phyloP scores from a whole-genome alignment of 1,140 invertebrate genomes.

The Hyposmocoma kahamanoa region DNA sequence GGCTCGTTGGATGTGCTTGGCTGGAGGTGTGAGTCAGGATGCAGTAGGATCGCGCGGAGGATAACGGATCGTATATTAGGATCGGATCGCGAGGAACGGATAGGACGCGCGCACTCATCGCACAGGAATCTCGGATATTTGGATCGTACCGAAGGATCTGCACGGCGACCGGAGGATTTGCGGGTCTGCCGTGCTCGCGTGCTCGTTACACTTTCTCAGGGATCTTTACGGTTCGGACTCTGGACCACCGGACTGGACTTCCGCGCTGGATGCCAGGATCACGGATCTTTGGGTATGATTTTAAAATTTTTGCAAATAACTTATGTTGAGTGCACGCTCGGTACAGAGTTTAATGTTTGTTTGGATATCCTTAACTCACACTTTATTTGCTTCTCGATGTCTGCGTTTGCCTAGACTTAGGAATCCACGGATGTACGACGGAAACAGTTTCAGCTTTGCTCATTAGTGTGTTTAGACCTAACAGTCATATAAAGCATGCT shows the following conservation, averaged over 20 bases:
- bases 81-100: slow-evolving; percentile 22
- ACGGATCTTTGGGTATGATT: slow-evolving; percentile 63
- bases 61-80: slow-evolving; percentile 6
- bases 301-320: slow-evolving; percentile 62
- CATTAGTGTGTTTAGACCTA: slow-evolving; percentile 42
- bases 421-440: slow-evolving; percentile 10
- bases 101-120: slow-evolving; percentile 15
- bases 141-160: slow-evolving; percentile 43
- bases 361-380: slow-evolving; percentile 56
- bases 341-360: slow-evolving; percentile 45
- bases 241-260: slow-evolving; percentile 16
- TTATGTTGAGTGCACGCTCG: slow-evolving; percentile 65
- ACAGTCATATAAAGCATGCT: slow-evolving; percentile 44
- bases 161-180: no score
- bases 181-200: slow-evolving; percentile 12
- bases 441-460: slow-evolving; percentile 29
- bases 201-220: not conserved
- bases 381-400: slow-evolving; percentile 54
- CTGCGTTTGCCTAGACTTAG: slow-evolving; percentile 32
- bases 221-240: slow-evolving; percentile 8
- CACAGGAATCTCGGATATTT: slow-evolving; percentile 17
- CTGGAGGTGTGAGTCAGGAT: slow-evolving; percentile 55
- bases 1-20: slow-evolving; percentile 57
- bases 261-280: slow-evolving; percentile 30
- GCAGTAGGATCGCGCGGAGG: slow-evolving; percentile 20